These are phyloP conservation scores for Tenthredo distinguenda DNA, from an alignment of 2,888 invertebrate genomes.

Conservation along the genomic window DNA sequence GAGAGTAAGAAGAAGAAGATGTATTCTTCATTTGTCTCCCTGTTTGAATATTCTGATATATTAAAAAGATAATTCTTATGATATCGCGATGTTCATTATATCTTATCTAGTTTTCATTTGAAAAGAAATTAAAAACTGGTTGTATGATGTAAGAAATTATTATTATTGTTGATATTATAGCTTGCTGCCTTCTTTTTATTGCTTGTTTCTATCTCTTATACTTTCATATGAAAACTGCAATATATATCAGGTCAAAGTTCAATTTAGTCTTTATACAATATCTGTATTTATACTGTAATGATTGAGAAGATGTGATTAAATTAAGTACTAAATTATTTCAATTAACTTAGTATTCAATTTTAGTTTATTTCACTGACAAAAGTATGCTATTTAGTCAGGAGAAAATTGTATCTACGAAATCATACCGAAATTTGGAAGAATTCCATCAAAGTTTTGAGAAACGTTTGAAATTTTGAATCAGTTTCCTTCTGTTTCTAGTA, in stretches of 20 bases:
- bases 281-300: not conserved
- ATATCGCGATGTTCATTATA: not conserved
- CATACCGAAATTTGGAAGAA: not conserved
- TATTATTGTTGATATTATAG: not conserved
- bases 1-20: constrained; percentile 1
- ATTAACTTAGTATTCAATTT: not conserved
- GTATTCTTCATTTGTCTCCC: not conserved
- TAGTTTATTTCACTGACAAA: not conserved
- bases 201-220: too few species aligned
- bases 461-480: too few species aligned
- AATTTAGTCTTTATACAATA: not conserved
- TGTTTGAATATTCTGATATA: not conserved
- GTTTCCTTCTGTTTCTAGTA: not conserved
- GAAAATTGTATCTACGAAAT: too few species aligned
- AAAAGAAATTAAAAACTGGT: not conserved
- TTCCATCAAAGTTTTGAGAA: too few species aligned
- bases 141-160: too few species aligned
- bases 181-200: not conserved
- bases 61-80: not conserved
- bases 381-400: too few species aligned
- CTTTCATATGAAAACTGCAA: too few species aligned
- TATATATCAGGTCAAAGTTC: not conserved
- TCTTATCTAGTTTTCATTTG: not conserved
- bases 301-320: not conserved
- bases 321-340: not conserved